phyloP scores from a whole-genome alignment of 2,113 vertebrate genomes.

The Amblyornis subalaris region DNA sequence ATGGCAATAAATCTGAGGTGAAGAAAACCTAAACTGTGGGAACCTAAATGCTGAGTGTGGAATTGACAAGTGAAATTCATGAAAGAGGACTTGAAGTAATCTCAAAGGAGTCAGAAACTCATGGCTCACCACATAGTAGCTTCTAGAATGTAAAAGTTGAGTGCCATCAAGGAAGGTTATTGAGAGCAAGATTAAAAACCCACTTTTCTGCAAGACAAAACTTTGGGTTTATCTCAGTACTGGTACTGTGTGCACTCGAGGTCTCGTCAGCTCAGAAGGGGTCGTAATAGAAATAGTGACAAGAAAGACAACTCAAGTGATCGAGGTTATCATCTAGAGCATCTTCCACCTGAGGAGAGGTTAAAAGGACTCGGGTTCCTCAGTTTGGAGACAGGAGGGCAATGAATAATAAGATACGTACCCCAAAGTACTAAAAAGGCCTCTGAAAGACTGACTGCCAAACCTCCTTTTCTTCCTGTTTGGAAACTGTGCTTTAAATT shows the following conservation, averaged over 20 bases:
- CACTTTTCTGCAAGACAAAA: not conserved
- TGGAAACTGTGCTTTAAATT: not conserved
- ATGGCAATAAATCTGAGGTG: not conserved
- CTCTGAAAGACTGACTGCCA: not conserved
- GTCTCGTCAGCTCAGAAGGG: not conserved
- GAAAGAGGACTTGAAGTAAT: not conserved
- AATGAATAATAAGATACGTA: not conserved
- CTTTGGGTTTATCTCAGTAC: not conserved
- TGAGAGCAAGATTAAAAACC: not conserved
- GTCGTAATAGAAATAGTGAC: not conserved
- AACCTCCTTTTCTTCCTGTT: not conserved
- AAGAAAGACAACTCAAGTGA: not conserved
- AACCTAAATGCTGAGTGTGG: not conserved
- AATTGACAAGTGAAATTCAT: not conserved
- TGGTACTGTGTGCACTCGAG: not conserved
- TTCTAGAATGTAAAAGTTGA: not conserved
- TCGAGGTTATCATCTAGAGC: not conserved
- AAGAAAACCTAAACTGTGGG: not conserved
- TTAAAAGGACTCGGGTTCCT: not conserved
- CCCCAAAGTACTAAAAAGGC: not conserved
- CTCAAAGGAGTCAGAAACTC: not conserved
- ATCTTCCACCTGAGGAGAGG: not conserved
- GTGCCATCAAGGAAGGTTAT: not conserved
- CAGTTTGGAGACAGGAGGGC: not conserved
- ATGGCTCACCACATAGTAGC: not conserved